Evolutionary conservation across 1,140 invertebrate species (phyloP), one percentile per base, ranked within the genome.

Genomic region (Tetraneura akinire): DNA sequence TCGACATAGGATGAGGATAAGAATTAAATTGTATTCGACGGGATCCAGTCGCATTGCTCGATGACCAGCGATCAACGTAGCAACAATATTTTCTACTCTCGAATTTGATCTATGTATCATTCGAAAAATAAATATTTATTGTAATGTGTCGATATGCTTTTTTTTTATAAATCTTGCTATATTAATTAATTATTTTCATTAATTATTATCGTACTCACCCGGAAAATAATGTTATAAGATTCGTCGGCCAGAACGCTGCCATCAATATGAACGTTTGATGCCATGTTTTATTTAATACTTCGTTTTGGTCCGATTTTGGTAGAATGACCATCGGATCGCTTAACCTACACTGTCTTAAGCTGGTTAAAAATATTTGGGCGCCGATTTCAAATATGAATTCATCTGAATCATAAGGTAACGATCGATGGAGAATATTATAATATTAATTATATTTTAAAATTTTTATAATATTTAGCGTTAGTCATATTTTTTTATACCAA

Each of bases 211-310:
- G 1, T 51, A 9, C 68, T 71, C 47, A 71, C 68, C 23, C 45
- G 16, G 68, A 29, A 29, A 71, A 71, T 1, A 71, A 23, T 42
- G 76, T 37, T 10, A 81, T n/a, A 16, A 82, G 53, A 26, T 76
- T 70, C 4, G 80, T 45, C 10, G 89, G 88, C 90, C 90, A 92
- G 80, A 89, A 87, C 1, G 90, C 87, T 2, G 90, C 88, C 45
- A 85, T 86, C 10, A 91, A 83, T 51, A 90, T 84, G 80, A 91
- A 91, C 37, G 90, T 85, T 64, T 89, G 87, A 32, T 86, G 85
- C 90, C 90, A 91, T n/a, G 87, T 87, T 51, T 86, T 85, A 66
- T 86, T 86, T 0, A 91, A 83, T 62, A 91, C 88, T 18, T 84
- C 82, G 80, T 90, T 87, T 82, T 90, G 90, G 47, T 89, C 87